phyloP scores from a whole-genome alignment of 2,888 invertebrate genomes.

The Dascillus cervinus region DNA sequence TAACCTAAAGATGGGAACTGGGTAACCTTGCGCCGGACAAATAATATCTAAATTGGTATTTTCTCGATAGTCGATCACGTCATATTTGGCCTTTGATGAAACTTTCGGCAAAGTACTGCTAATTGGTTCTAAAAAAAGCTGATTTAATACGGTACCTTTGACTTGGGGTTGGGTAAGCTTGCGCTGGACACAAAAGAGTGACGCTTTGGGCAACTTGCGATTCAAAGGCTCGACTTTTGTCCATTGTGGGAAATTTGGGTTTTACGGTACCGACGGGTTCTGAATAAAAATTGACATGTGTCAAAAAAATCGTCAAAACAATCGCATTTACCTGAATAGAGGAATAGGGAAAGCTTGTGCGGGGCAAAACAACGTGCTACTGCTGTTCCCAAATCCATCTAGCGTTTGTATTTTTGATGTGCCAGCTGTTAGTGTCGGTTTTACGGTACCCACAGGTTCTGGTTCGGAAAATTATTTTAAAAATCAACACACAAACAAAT shows the following conservation, averaged over 20 bases:
- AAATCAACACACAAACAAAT: constrained; percentile 26
- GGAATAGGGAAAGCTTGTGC: constrained; percentile 65
- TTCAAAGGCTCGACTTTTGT: constrained; percentile 57
- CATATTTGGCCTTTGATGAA: constrained; percentile 40
- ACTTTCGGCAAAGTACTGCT: constrained; percentile 48
- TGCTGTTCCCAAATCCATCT: constrained; percentile 13
- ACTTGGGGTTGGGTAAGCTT: constrained; percentile 66
- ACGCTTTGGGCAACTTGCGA: constrained; percentile 45
- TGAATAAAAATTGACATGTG: constrained; percentile 23
- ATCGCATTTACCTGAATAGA: constrained; percentile 63
- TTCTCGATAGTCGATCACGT: constrained; percentile 30
- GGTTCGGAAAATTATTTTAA: constrained; percentile 1
- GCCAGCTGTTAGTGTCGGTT: constrained; percentile 18
- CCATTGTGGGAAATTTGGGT: constrained; percentile 57
- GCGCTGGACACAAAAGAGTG: constrained; percentile 65
- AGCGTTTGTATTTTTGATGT: constrained; percentile 29
- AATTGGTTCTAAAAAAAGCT: constrained; percentile 44
- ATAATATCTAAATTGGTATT: constrained; percentile 46
- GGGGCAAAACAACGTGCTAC: constrained; percentile 51
- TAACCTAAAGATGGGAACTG: constrained; percentile 52
- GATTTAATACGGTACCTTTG: constrained; percentile 51
- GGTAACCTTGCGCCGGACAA: constrained; percentile 67
- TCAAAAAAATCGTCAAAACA: no score
- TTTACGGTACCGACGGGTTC: constrained; percentile 54
- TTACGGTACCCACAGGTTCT: constrained; percentile 21